phyloP scores from a whole-genome alignment of 2,797 vertebrate genomes.

The Taeniopygia guttata region DNA sequence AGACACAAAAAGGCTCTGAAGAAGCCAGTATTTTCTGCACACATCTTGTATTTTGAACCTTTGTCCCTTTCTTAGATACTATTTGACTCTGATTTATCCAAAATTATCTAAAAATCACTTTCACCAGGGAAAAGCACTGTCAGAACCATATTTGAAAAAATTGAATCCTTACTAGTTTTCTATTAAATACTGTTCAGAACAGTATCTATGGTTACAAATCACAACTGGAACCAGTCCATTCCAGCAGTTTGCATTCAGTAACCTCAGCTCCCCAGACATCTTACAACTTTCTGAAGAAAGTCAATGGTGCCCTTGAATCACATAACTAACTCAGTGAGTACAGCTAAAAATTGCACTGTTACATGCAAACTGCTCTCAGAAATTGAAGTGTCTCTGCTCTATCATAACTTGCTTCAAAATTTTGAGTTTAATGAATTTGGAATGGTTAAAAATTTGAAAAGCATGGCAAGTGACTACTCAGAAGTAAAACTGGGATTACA shows the following conservation, averaged over 20 bases:
- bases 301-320: background rate
- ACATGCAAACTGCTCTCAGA: background rate
- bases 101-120: background rate
- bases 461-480: background rate
- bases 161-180: background rate
- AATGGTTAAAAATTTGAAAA: background rate
- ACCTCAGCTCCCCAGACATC: background rate
- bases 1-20: background rate
- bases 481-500: background rate
- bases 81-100: background rate
- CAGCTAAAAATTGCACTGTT: background rate
- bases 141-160: background rate
- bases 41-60: background rate
- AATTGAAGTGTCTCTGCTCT: background rate
- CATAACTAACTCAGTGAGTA: background rate
- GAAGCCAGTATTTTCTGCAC: background rate
- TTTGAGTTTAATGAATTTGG: background rate
- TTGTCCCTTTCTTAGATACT: background rate
- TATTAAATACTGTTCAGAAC: background rate
- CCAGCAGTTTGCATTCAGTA: background rate
- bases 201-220: background rate
- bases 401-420: background rate
- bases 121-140: background rate
- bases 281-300: background rate
- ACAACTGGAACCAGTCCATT: background rate